Base-by-base conservation (phyloP, 2,113 vertebrate genomes). In the Nansenia antarctica region DNA sequence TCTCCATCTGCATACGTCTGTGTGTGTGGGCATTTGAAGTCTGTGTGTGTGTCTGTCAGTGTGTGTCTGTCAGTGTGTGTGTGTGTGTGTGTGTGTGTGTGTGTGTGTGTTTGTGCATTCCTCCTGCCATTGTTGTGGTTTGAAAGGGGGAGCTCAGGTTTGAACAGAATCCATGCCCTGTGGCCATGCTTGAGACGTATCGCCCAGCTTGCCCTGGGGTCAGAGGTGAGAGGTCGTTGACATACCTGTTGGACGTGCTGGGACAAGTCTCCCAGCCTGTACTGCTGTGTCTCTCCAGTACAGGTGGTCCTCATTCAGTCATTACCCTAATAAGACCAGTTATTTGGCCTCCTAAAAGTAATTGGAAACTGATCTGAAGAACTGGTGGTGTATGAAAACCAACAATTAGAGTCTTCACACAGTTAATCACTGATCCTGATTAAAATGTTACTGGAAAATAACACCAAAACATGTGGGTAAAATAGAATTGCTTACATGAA, bases 321-420 rank as follows among this genome's bases (percentile, higher is more conserved):
- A 85, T 71, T 77, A 65, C 66, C 70, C 72, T 20, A 82, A 84
- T 87, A 88, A 85, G 88, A 67, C 29, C 62, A 67, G 61, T 79
- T 81, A 85, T 74, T 76, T 73, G 35, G 65, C 76, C 59, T 64
- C 67, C 78, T 73, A 45, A 67, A 62, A 73, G 74, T 78, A 64
- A 82, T 70, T 73, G 63, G 52, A 61, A 72, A 78, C 69, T 78
- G 61, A 78, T 77, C 77, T 69, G 53, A 81, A 32, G 35, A 11
- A 15, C 8, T 57, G 7, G 61, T 57, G 54, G 58, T 63, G 52
- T 53, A 71, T 74, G 53, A 73, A 73, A 78, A 27, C 35, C 52
- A n/a, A 35, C 34, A 55, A 62, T 81, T 75, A 75, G 49, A 65
- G 62, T 29, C 32, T 42, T 20, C 18, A 5, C 55, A 22, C 81